phyloP scores from a whole-genome alignment of 2,888 invertebrate species.

The Nebria salina region DNA sequence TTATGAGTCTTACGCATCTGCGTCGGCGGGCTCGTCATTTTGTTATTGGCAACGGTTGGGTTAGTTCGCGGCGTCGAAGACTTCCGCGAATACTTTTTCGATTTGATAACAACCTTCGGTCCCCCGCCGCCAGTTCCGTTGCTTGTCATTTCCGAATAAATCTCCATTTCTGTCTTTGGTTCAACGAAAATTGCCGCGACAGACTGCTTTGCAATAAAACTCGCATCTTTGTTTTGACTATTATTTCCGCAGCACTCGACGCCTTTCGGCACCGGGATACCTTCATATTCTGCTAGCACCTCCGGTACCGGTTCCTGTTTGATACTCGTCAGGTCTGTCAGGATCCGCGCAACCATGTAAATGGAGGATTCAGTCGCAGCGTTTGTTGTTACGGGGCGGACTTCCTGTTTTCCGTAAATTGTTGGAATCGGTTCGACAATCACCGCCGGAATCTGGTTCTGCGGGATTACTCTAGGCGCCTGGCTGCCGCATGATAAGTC shows the following conservation, averaged over 20 bases:
- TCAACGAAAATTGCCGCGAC: background rate
- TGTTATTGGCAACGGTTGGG: slow-evolving; percentile 19
- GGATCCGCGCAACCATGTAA: slow-evolving; percentile 70
- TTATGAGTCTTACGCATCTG: slow-evolving; percentile 66
- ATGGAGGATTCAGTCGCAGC: slow-evolving; percentile 59
- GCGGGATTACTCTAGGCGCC: slow-evolving; percentile 49
- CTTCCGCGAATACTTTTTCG: slow-evolving; percentile 32
- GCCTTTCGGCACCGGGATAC: slow-evolving; percentile 55
- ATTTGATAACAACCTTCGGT: slow-evolving; percentile 8
- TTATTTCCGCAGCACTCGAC: slow-evolving; percentile 44
- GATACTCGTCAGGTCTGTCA: slow-evolving; percentile 69
- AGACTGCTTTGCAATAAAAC: slow-evolving; percentile 6
- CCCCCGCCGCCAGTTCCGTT: background rate
- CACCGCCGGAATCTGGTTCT: slow-evolving; percentile 52
- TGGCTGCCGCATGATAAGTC: slow-evolving; percentile 58
- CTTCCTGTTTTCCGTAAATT: slow-evolving; percentile 52
- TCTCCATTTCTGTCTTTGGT: background rate
- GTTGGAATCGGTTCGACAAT: slow-evolving; percentile 58
- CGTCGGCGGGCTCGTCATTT: slow-evolving; percentile 30
- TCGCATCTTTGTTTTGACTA: slow-evolving; percentile 11
- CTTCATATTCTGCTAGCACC: slow-evolving; percentile 59
- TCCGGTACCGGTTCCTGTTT: slow-evolving; percentile 68
- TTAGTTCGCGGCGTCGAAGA: slow-evolving; percentile 38
- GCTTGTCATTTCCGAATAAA: background rate
- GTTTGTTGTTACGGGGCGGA: slow-evolving; percentile 51